Percentiles rank a stretch among this genome's conserved stretches.
Evolutionary conservation across 2,888 invertebrate genomes (phyloP).

Genomic region (Eremobia ochroleuca): DNA sequence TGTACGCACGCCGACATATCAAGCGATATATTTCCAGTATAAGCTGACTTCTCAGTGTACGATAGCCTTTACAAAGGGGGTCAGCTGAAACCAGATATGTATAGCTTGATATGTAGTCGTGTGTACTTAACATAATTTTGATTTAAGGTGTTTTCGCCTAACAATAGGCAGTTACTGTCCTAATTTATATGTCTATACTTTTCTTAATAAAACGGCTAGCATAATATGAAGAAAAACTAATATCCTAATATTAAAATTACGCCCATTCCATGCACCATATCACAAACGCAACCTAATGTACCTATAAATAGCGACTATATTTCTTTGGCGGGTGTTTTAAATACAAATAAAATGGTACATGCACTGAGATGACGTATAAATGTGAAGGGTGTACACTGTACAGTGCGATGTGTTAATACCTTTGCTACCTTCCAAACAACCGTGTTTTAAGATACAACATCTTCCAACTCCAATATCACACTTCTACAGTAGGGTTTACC

Average conservation of each 20-base stretch:
- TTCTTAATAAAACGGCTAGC: neutral
- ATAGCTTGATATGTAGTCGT: too few species aligned
- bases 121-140: neutral
- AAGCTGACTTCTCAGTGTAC: too few species aligned
- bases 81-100: too few species aligned
- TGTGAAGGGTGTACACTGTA: constrained; percentile 44
- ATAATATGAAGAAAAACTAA: neutral
- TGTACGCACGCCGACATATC: too few species aligned
- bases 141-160: neutral
- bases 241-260: constrained; percentile 6
- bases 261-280: constrained; percentile 32
- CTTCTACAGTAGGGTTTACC: constrained; percentile 31
- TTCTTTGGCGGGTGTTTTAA: neutral
- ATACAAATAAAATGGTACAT: constrained; percentile 21
- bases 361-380: constrained; percentile 40
- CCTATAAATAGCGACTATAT: neutral
- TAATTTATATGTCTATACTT: neutral
- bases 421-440: constrained; percentile 45
- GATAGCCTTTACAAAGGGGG: too few species aligned
- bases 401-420: constrained; percentile 48
- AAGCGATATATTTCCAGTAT: too few species aligned
- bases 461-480: constrained; percentile 36
- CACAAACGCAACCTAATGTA: neutral
- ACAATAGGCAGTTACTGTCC: neutral
- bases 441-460: constrained; percentile 36